These are phyloP conservation scores for Anoplopoma fimbria DNA, from an alignment of 2,113 vertebrate species.

Conservation along the genomic window DNA sequence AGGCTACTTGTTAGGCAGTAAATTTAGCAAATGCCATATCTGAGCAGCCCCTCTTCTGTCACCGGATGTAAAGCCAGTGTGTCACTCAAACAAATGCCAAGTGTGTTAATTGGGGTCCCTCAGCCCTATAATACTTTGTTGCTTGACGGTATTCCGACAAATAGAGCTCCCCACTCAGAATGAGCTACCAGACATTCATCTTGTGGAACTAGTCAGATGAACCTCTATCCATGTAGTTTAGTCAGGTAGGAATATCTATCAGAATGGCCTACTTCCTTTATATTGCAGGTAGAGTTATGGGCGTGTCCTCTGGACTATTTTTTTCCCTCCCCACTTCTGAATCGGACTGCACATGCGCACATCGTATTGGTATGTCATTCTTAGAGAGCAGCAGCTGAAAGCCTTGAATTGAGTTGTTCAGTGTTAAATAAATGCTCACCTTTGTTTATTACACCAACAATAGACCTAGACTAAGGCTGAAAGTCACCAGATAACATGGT, in stretches of 20 bases:
- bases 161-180: neutral
- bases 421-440: neutral
- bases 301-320: no score
- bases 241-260: neutral
- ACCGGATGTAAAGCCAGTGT: neutral
- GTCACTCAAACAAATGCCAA: neutral
- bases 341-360: neutral
- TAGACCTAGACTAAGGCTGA: neutral
- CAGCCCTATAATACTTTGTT: neutral
- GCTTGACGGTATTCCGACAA: neutral
- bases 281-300: no score
- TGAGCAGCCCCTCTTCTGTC: neutral
- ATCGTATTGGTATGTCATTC: neutral
- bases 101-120: neutral
- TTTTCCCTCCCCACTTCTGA: neutral
- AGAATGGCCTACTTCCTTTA: neutral
- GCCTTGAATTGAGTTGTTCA: neutral
- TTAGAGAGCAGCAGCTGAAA: neutral
- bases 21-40: neutral
- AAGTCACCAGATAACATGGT: neutral
- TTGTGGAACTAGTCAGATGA: neutral
- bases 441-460: neutral
- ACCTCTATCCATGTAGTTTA: neutral
- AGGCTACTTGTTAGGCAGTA: neutral
- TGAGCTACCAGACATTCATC: neutral